Evolutionary conservation across 2,113 vertebrate species (phyloP), one percentile per base, ranked within the genome.

Genomic region (Chinchilla lanigera): DNA sequence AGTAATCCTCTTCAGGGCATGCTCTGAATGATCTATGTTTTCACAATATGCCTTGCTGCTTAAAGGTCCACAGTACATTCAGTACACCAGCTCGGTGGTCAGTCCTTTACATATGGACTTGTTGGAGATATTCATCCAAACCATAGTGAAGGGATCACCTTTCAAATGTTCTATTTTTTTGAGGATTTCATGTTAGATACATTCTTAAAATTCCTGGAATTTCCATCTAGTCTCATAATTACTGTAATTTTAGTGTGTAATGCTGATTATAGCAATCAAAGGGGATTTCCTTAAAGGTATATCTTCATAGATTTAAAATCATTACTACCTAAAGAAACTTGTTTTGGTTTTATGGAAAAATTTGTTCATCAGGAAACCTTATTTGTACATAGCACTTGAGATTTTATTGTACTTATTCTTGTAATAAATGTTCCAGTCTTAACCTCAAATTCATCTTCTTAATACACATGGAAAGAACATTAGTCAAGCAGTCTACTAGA

Each of bases 1-100:
- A 10, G 24, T 6, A 35, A 19, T 33, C 1, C 4, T 2, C 2
- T 9, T 69, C 28, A 11, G 33, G 9, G 54, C 11, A 10, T 47
- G 38, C 30, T 35, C 11, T 9, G 13, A 28, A 8, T 19, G 20
- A 71, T 52, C 67, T 44, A 9, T 7, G 38, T 61, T 8, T 13
- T 19, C 16, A 3, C 38, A 60, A 1, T 38, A 38, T 24, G 7
- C 14, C 24, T 38, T 7, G 28, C n/a, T 56, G n/a, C 33, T 12
- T 35, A 60, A 10, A 60, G 20, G 3, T 41, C 11, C 6, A 47
- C 30, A 19, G 7, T 0, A 44, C 28, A 38, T 33, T 7, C 19
- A 19, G 9, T 10, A 22, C 0, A 35, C 7, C 12, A 69, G 6
- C 6, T 30, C 17, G 12, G 50, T 16, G 17, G 28, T 41, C 3